phyloP scores from a whole-genome alignment of 2,113 vertebrate species.

The Irena cyanogastra region DNA sequence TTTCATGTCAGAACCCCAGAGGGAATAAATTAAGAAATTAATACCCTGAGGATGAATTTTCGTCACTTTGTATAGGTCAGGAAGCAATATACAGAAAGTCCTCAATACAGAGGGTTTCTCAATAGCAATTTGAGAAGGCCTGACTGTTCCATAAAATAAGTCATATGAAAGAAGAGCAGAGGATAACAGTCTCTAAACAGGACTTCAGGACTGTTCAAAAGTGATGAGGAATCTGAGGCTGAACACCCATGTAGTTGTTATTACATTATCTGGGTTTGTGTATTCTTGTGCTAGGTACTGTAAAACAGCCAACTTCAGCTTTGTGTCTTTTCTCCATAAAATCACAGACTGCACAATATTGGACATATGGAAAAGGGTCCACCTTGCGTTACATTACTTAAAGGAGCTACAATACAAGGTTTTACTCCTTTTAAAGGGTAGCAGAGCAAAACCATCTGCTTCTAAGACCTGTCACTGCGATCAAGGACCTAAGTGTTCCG shows the following conservation, averaged over 20 bases:
- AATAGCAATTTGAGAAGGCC: neutral
- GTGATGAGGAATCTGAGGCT: neutral
- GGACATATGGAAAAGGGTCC: neutral
- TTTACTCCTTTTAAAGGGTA: neutral
- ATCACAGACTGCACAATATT: neutral
- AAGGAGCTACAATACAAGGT: neutral
- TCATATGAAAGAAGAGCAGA: neutral
- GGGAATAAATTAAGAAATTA: neutral
- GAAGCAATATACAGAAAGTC: neutral
- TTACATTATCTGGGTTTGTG: neutral
- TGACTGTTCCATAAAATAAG: neutral
- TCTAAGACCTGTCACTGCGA: neutral
- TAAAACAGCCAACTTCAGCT: neutral
- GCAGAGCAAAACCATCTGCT: neutral
- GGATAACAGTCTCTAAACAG: neutral
- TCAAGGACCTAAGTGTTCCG: neutral
- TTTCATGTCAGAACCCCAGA: neutral
- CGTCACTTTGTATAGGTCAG: neutral
- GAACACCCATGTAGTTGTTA: neutral
- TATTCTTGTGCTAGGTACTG: neutral
- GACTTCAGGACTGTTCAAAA: neutral
- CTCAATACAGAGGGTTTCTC: neutral
- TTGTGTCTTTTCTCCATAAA: neutral
- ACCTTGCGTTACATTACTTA: neutral
- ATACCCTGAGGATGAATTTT: neutral